Percentiles rank a stretch among this genome's conserved stretches.
Conservation (phyloP, 2,888 invertebrate species). For the Amblyteles armatorius region DNA sequence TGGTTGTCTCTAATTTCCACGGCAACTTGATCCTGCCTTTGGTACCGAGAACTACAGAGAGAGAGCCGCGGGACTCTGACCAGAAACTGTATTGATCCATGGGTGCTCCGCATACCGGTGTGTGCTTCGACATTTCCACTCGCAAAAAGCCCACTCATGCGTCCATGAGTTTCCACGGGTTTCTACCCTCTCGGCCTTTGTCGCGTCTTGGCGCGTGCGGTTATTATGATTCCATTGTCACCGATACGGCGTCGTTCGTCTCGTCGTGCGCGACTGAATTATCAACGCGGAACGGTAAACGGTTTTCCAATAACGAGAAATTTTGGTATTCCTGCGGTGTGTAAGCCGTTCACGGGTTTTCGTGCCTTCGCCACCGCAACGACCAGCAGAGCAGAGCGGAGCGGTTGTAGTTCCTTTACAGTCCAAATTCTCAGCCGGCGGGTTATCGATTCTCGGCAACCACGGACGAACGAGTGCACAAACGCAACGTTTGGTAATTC, state of each 20-base stretch:
- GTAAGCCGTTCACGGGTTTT: not conserved
- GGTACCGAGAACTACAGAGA: slow-evolving; percentile 42
- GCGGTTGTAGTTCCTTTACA: slow-evolving; percentile 36
- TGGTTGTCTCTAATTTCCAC: not conserved
- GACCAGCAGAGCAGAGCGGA: slow-evolving; percentile 17
- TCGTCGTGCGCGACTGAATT: not conserved
- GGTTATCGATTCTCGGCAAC: slow-evolving; percentile 36
- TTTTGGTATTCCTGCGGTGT: slow-evolving; percentile 9
- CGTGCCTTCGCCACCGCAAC: slow-evolving; percentile 4
- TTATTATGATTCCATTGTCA: slow-evolving; percentile 23
- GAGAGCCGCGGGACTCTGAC: slow-evolving; percentile 53
- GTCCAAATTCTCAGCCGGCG: slow-evolving; percentile 49
- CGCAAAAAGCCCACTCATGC: slow-evolving; percentile 33
- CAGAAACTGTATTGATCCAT: slow-evolving; percentile 68
- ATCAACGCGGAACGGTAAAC: not conserved
- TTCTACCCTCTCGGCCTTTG: not conserved
- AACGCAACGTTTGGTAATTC: slow-evolving; percentile 54
- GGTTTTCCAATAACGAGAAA: slow-evolving; percentile 20
- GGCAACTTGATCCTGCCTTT: not conserved
- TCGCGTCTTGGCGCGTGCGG: not conserved
- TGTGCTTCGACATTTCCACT: slow-evolving; percentile 59
- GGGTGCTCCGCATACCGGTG: slow-evolving; percentile 59
- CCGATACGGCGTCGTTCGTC: not conserved
- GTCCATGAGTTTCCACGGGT: slow-evolving; percentile 12
- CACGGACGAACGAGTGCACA: slow-evolving; percentile 33